Percentiles rank a stretch among this genome's conserved stretches.
phyloP scores from a whole-genome alignment of 2,888 invertebrate species.

The Mythimna loreyi region DNA sequence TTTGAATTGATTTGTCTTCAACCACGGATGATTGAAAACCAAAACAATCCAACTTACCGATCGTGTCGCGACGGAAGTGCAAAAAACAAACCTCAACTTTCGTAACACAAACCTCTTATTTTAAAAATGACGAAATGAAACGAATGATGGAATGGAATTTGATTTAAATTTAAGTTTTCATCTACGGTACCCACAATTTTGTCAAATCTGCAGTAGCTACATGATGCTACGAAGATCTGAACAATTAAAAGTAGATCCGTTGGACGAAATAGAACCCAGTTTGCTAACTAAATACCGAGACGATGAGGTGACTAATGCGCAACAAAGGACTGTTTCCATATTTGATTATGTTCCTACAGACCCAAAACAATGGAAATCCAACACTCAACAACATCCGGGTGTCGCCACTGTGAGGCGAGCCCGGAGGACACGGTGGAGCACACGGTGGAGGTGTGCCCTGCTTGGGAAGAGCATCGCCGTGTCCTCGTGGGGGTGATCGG shows the following conservation, averaged over 20 bases:
- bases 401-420: too few species aligned
- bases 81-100: background rate
- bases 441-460: too few species aligned
- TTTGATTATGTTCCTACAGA: constrained; percentile 8
- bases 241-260: background rate
- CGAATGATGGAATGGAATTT: too few species aligned
- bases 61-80: background rate
- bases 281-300: constrained; percentile 2
- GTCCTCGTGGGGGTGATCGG: too few species aligned
- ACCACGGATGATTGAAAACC: background rate
- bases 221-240: background rate
- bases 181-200: too few species aligned
- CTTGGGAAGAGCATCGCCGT: too few species aligned
- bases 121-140: too few species aligned
- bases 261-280: background rate
- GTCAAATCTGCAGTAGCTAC: background rate
- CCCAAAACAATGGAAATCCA: background rate
- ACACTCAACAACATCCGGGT: constrained; percentile 15
- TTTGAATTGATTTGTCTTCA: too few species aligned
- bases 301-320: background rate
- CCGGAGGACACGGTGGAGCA: too few species aligned
- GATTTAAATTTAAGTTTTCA: too few species aligned
- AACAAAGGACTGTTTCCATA: background rate
- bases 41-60: background rate
- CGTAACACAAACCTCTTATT: background rate